Conservation (phyloP, 1,140 invertebrate species). For the Hyphantria cunea region DNA sequence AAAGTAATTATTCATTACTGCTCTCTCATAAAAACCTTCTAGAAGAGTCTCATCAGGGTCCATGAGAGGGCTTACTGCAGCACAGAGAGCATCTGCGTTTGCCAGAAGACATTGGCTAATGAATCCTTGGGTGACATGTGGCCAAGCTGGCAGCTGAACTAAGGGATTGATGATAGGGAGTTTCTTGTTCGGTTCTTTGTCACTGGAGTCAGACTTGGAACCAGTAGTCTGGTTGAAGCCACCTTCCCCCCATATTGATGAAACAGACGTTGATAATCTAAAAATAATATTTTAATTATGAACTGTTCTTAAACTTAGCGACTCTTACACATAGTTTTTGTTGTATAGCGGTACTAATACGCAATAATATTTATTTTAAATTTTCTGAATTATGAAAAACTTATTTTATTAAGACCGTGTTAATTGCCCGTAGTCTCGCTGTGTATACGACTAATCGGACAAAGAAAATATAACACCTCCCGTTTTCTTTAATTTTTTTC, state of each 20-base stretch:
- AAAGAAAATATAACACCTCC: no score
- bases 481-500: no score
- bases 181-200: slow-evolving; percentile 83
- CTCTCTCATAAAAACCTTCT: slow-evolving; percentile 96
- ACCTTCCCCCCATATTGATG: slow-evolving; percentile 80
- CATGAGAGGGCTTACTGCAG: slow-evolving; percentile 95
- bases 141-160: slow-evolving; percentile 93
- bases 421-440: no score
- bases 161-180: slow-evolving; percentile 95
- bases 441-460: no score
- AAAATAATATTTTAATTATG: background rate
- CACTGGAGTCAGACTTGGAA: slow-evolving; percentile 61
- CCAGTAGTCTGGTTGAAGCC: slow-evolving; percentile 43
- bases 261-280: slow-evolving; percentile 79
- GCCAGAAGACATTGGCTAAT: slow-evolving; percentile 90
- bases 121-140: slow-evolving; percentile 84
- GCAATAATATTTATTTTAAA: no score
- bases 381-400: no score
- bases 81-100: slow-evolving; percentile 98
- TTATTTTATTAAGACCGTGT: no score
- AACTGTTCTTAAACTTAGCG: no score
- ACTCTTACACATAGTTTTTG: no score
- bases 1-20: slow-evolving; percentile 99
- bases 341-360: no score
- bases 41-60: slow-evolving; percentile 94